These are phyloP conservation scores for Tigriopus japonicus DNA, from an alignment of 1,140 invertebrate species.

Conservation along the genomic window DNA sequence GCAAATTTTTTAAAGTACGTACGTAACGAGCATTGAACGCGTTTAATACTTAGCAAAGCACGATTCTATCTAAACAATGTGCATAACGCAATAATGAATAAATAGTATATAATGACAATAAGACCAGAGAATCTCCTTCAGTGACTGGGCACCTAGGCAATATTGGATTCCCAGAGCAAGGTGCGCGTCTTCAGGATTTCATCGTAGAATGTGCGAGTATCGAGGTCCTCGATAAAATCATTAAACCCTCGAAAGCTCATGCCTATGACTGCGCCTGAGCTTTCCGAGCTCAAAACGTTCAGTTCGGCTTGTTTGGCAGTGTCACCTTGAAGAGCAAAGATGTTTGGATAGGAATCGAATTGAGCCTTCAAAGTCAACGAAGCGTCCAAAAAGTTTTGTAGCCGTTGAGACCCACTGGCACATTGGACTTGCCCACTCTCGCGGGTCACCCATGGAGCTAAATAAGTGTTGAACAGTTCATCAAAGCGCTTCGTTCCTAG, in stretches of 20 bases:
- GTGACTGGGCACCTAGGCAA: not conserved
- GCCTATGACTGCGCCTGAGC: slow-evolving; percentile 4
- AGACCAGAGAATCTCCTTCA: not conserved
- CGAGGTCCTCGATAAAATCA: not conserved
- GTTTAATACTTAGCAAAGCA: too few relatives aligned
- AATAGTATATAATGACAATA: too few relatives aligned
- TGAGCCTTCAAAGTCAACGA: too few relatives aligned
- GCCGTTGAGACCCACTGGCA: not conserved
- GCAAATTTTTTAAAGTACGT: too few relatives aligned
- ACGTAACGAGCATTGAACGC: too few relatives aligned
- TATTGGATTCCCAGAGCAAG: slow-evolving; percentile 10
- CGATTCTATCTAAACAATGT: too few relatives aligned
- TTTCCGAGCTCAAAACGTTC: not conserved
- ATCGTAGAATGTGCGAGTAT: slow-evolving; percentile 1
- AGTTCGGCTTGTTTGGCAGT: not conserved
- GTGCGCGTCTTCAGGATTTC: slow-evolving; percentile 8
- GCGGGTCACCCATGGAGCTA: slow-evolving; percentile 8
- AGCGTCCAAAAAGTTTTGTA: not conserved
- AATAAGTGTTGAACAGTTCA: not conserved
- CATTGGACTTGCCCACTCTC: not conserved
- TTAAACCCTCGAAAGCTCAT: not conserved
- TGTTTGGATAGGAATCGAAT: slow-evolving; percentile 10
- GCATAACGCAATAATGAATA: too few relatives aligned
- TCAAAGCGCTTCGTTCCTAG: not conserved
- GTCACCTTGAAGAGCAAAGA: slow-evolving; percentile 4